Percentiles rank a stretch among this genome's conserved stretches.
Evolutionary conservation across 2,888 invertebrate species (phyloP).

Genomic region (Meteorus colon): DNA sequence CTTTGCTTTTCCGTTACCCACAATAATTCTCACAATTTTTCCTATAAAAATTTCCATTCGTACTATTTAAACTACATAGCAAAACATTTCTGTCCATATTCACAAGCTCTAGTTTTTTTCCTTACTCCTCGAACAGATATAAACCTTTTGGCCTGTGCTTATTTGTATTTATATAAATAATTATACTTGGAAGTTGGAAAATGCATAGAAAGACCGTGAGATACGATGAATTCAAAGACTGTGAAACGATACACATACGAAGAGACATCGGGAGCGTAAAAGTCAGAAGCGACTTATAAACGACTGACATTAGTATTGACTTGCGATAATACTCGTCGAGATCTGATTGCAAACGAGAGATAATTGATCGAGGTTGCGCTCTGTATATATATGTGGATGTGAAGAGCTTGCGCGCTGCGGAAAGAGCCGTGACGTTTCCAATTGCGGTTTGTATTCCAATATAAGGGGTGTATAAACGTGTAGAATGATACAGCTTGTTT

Average conservation of each 20-base stretch:
- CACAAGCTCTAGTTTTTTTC: not conserved
- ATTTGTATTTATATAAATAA: slow-evolving; percentile 43
- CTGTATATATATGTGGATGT: not conserved
- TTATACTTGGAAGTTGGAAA: slow-evolving; percentile 56
- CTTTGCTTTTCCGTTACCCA: no score
- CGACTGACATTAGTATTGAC: slow-evolving; percentile 51
- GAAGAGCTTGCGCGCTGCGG: slow-evolving; percentile 20
- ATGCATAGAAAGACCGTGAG: slow-evolving; percentile 38
- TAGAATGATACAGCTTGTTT: slow-evolving; percentile 9
- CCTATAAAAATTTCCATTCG: no score
- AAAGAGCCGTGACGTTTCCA: not conserved
- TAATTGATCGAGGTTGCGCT: slow-evolving; percentile 47
- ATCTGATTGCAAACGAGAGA: slow-evolving; percentile 52
- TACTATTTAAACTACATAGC: not conserved
- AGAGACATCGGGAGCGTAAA: slow-evolving; percentile 24
- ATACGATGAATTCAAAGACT: not conserved
- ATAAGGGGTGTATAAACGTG: not conserved
- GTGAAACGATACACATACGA: slow-evolving; percentile 29
- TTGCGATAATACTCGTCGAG: slow-evolving; percentile 47
- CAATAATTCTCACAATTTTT: no score
- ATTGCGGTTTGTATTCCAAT: not conserved
- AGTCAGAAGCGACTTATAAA: slow-evolving; percentile 46
- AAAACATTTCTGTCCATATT: slow-evolving; percentile 4
- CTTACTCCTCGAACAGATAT: not conserved
- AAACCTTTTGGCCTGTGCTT: slow-evolving; percentile 39